phyloP scores from a whole-genome alignment of 2,797 vertebrate genomes.

The Nannoperca obscura region DNA sequence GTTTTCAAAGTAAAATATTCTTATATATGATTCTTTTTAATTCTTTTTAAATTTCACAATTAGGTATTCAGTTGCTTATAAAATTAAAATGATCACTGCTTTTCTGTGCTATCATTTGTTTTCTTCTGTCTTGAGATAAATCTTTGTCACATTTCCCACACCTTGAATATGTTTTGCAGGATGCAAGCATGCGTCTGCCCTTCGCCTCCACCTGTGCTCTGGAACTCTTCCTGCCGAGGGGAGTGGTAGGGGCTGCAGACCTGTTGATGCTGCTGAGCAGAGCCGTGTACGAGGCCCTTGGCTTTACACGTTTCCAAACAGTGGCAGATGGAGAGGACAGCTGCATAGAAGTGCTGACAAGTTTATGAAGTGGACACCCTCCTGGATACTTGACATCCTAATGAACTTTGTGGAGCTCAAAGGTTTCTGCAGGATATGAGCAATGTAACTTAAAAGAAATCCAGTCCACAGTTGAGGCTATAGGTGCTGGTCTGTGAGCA shows the following conservation, averaged over 20 bases:
- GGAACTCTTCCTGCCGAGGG: slow-evolving; percentile 74
- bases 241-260: slow-evolving; percentile 34
- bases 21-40: neutral
- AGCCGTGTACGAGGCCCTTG: slow-evolving; percentile 61
- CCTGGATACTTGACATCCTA: neutral
- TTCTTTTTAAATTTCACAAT: neutral
- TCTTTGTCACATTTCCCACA: neutral
- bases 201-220: slow-evolving; percentile 61
- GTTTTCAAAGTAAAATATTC: neutral
- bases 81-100: neutral
- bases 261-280: slow-evolving; percentile 69
- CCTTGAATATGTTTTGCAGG: slow-evolving; percentile 25
- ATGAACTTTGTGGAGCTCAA: neutral
- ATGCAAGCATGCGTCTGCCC: slow-evolving; percentile 45
- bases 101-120: neutral
- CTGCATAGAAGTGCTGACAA: neutral
- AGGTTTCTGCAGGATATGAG: neutral
- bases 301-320: slow-evolving; percentile 34
- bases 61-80: neutral
- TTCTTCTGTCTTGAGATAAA: neutral
- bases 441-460: neutral
- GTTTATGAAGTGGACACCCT: neutral
- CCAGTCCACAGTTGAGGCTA: no score
- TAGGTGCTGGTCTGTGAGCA: neutral
- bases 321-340: neutral